Evolutionary conservation across 2,888 invertebrate genomes (phyloP).

Genomic region (Agrotis segetum): DNA sequence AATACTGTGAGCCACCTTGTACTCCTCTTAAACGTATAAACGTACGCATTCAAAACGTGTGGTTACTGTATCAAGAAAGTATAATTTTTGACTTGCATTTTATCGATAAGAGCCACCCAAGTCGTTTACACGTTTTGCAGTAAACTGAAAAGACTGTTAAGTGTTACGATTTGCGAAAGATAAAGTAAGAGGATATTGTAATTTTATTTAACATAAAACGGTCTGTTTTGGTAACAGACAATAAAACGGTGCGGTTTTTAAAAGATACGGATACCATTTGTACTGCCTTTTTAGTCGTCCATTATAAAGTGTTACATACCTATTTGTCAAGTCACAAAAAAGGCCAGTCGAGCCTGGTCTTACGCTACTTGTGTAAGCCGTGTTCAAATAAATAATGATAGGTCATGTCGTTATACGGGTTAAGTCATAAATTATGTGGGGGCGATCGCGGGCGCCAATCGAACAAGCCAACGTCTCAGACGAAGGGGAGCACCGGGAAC

Average conservation of each 20-base stretch:
- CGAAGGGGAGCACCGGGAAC: conserved; percentile 71
- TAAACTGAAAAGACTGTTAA: conserved; percentile 44
- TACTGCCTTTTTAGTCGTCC: conserved; percentile 15
- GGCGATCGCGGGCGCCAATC: conserved; percentile 76
- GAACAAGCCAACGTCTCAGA: conserved; percentile 73
- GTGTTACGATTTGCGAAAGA: conserved; percentile 42
- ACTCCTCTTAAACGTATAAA: conserved; percentile 18
- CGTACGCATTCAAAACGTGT: conserved; percentile 6
- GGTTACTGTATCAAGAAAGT: conserved; percentile 30
- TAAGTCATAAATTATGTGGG: conserved; percentile 80
- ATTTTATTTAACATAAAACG: conserved; percentile 34
- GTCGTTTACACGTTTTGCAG: conserved; percentile 30
- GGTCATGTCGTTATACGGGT: conserved; percentile 79
- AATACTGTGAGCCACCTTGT: conserved; percentile 32
- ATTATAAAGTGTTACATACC: conserved; percentile 43
- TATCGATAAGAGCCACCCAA: conserved; percentile 51
- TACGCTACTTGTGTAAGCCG: conserved; percentile 61
- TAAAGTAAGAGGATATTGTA: conserved; percentile 28
- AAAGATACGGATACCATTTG: conserved; percentile 42
- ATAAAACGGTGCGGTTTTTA: conserved; percentile 26
- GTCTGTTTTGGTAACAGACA: conserved; percentile 23
- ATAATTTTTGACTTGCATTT: conserved; percentile 34
- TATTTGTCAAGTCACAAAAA: conserved; percentile 52
- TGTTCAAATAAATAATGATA: conserved; percentile 80
- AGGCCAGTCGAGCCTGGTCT: conserved; percentile 34